These are phyloP conservation scores for Eleutherodactylus coqui DNA, from an alignment of 2,797 vertebrate species.

Conservation along the genomic window DNA sequence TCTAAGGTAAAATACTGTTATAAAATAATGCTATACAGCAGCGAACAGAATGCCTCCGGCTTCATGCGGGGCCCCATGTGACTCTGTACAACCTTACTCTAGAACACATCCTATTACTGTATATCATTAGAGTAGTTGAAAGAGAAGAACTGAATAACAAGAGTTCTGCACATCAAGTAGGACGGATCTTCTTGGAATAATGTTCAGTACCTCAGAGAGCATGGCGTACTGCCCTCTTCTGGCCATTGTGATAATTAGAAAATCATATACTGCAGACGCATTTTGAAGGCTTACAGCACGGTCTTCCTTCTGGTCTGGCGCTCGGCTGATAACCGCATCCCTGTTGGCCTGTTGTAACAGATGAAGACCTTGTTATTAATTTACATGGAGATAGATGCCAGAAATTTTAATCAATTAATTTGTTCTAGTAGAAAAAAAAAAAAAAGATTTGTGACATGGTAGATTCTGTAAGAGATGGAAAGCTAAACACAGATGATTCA, in stretches of 20 bases:
- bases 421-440: not conserved
- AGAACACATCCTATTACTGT: not conserved
- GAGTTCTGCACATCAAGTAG: not conserved
- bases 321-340: slow-evolving; percentile 92
- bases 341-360: slow-evolving; percentile 82
- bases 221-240: slow-evolving; percentile 96
- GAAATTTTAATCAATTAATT: not conserved
- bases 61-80: too few relatives aligned
- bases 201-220: slow-evolving; percentile 90
- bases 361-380: not conserved
- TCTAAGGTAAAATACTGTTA: not conserved
- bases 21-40: not conserved
- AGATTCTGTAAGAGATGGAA: not conserved
- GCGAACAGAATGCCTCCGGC: not conserved
- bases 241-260: slow-evolving; percentile 94
- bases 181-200: too few relatives aligned
- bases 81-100: not conserved
- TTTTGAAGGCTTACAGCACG: slow-evolving; percentile 86
- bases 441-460: not conserved
- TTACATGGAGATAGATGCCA: not conserved
- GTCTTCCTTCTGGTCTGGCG: slow-evolving; percentile 87
- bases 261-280: slow-evolving; percentile 91
- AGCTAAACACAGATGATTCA: not conserved
- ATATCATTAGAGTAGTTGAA: not conserved
- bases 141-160: too few relatives aligned